These are phyloP conservation scores for Leptinotarsa juncta DNA, from an alignment of 2,888 invertebrate genomes.

Conservation along the genomic window DNA sequence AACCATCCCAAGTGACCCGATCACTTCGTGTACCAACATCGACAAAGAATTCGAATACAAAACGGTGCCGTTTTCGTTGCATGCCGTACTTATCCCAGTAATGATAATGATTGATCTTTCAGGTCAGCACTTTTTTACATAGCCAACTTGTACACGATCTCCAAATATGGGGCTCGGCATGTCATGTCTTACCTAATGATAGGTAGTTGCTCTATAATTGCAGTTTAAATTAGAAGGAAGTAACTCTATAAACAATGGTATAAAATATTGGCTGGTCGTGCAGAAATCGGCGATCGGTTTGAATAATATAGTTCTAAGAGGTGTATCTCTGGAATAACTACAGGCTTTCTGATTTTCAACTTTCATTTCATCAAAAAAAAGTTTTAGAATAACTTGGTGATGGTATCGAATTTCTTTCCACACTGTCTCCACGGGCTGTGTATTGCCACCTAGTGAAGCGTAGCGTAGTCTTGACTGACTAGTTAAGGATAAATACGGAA, in stretches of 20 bases:
- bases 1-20: background rate
- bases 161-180: conserved; percentile 38
- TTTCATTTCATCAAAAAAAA: no score
- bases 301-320: background rate
- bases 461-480: no score
- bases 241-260: conserved; percentile 23
- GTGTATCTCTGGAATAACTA: background rate
- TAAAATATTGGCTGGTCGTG: background rate
- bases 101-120: conserved; percentile 42
- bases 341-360: background rate
- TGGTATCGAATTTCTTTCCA: no score
- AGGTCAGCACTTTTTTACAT: conserved; percentile 37
- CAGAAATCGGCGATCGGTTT: background rate
- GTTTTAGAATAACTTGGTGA: no score
- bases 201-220: conserved; percentile 31
- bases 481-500: no score
- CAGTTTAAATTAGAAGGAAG: conserved; percentile 36
- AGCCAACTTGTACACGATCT: conserved; percentile 24
- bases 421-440: no score
- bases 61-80: conserved; percentile 15
- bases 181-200: conserved; percentile 39
- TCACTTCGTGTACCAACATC: conserved; percentile 15
- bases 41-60: conserved; percentile 9
- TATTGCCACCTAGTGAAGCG: no score
- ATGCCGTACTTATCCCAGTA: conserved; percentile 21